Evolutionary conservation across 2,888 invertebrate species (phyloP), one percentile per base, ranked within the genome.

Genomic region (Eledona agricola): DNA sequence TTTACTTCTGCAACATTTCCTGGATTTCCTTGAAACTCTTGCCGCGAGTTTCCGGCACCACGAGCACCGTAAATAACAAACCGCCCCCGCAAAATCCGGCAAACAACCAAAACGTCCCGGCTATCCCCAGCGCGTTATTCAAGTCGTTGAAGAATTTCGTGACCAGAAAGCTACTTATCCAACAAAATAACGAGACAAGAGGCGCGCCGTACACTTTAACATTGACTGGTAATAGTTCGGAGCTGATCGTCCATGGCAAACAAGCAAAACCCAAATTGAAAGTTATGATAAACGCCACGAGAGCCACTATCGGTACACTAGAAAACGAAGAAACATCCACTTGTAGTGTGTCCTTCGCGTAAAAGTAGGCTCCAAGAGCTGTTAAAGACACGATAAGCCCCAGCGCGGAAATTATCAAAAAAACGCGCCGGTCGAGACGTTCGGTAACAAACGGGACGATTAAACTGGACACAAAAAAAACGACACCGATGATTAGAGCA

Each of bases 21-120:
- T 90, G 89, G 55, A 95, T 94, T 76, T 95, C 86, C 66, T 88
- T 85, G 63, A 94, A 81, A 64, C 88, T 88, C 77, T 90, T 88
- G 7, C 93, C 93, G 76, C 91, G 93, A 0, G 95, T 95, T 78
- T 94, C 66, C n/a, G 65, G 65, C 29, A 69, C 58, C 5, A 62
- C 52, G 40, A 61, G 57, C 16, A 59, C 45, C 22, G 63, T 59
- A 51, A 66, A 67, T 23, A 65, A 29, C 9, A 59, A 35, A 0
- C 56, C 59, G 4, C 58, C 7, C 3, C 61, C 26, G 43, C 62
- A 66, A 34, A 61, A 59, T 2, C 51, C 57, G 4, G 10, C 15
- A 70, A 89, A 90, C 17, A 88, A 75, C 82, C 88, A 88, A 77
- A 89, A 90, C 0, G 86, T 85, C 1, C 78, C 79, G 62, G 82